Percentiles rank a stretch among this genome's conserved stretches.
phyloP scores from a whole-genome alignment of 1,140 invertebrate genomes.

The Gonatopus flavifemur region DNA sequence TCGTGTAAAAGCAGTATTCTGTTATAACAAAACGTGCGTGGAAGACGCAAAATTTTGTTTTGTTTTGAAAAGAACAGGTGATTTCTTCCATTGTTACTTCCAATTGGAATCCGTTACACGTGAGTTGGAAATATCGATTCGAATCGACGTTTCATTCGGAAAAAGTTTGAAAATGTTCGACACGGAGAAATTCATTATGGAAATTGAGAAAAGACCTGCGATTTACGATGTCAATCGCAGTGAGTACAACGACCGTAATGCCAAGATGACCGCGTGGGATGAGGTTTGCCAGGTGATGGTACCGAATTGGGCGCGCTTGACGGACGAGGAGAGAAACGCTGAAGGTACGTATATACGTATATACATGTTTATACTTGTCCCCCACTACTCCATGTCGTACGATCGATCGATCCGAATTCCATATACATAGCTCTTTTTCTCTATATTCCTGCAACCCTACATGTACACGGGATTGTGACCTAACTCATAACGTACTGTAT shows the following conservation, averaged over 20 bases:
- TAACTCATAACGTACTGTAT: too few species aligned
- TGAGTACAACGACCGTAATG: conserved; percentile 48
- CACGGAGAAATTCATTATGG: conserved; percentile 47
- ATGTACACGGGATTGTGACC: too few species aligned
- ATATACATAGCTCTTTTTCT: neutral
- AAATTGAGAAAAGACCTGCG: conserved; percentile 46
- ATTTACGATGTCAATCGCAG: conserved; percentile 48
- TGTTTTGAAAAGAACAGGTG: too few species aligned
- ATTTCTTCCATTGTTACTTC: too few species aligned
- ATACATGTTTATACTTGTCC: neutral
- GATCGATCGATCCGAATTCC: conserved; percentile 35
- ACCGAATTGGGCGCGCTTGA: conserved; percentile 44
- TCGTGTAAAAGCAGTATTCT: too few species aligned
- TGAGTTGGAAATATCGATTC: too few species aligned
- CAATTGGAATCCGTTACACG: too few species aligned
- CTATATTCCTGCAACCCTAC: neutral
- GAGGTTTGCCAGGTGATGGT: conserved; percentile 48
- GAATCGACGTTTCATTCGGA: too few species aligned
- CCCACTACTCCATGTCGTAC: conserved; percentile 9
- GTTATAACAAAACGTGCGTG: too few species aligned
- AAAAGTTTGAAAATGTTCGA: conserved; percentile 51
- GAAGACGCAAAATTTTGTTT: too few species aligned
- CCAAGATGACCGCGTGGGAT: conserved; percentile 50
- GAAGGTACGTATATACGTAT: conserved; percentile 46
- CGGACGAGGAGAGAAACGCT: conserved; percentile 41